Conservation (phyloP, 2,113 vertebrate species). For the Daboia siamensis region DNA sequence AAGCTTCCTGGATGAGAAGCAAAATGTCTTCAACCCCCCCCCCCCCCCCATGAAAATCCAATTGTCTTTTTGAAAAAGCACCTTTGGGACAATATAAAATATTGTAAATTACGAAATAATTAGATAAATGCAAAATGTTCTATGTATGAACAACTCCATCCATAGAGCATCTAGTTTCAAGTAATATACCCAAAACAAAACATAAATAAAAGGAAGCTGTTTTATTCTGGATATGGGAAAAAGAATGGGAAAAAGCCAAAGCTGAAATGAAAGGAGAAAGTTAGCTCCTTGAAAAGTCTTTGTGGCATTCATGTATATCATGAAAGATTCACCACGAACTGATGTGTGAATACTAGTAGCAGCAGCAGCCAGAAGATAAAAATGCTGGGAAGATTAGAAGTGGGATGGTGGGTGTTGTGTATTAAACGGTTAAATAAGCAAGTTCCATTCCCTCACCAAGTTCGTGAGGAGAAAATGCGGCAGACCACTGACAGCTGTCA, state of each 20-base stretch:
- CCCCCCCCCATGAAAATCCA: neutral
- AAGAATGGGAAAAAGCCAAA: neutral
- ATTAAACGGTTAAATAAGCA: too few species aligned
- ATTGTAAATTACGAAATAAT: neutral
- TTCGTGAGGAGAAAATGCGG: too few species aligned
- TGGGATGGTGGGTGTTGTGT: too few species aligned
- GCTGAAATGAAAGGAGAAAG: neutral
- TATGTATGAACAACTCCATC: neutral
- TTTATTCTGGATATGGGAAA: neutral
- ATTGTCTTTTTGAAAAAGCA: neutral
- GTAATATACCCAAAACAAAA: neutral
- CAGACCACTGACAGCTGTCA: too few species aligned
- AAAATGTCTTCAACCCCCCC: neutral
- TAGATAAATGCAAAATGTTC: neutral
- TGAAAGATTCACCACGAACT: neutral
- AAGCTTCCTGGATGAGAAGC: neutral
- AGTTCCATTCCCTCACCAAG: too few species aligned
- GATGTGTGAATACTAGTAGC: neutral
- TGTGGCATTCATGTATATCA: neutral
- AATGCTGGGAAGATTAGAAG: neutral
- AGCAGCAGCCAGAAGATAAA: neutral
- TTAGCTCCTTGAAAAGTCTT: neutral
- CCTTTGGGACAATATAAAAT: neutral
- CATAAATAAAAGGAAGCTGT: neutral
- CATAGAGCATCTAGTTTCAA: neutral